Evolutionary conservation across 2,888 invertebrate species (phyloP).

Genomic region (Meiosimyza decipiens): DNA sequence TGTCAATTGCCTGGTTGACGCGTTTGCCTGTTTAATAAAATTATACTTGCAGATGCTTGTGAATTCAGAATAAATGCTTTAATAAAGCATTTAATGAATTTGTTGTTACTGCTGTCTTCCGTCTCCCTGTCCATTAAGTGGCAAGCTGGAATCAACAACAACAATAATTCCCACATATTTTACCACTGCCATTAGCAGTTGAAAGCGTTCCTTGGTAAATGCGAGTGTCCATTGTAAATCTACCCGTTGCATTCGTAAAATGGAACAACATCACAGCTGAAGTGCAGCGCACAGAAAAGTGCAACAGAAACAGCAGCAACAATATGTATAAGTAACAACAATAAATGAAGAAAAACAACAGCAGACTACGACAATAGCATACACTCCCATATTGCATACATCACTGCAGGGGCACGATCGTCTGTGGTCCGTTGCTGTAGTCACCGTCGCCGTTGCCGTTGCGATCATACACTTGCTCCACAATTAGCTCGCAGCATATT

Average conservation of each 20-base stretch:
- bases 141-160: too few species aligned
- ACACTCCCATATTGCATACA: neutral
- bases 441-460: neutral
- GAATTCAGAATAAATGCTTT: too few species aligned
- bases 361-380: neutral
- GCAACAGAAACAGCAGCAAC: neutral
- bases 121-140: too few species aligned
- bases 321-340: neutral
- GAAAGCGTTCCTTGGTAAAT: neutral
- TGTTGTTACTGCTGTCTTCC: too few species aligned
- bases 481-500: constrained; percentile 35
- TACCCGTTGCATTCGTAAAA: constrained; percentile 6
- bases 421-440: neutral
- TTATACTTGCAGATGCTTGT: too few species aligned
- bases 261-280: constrained; percentile 10
- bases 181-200: neutral
- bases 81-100: too few species aligned
- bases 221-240: too few species aligned
- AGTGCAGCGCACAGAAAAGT: constrained; percentile 31
- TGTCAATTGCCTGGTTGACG: too few species aligned
- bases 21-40: too few species aligned
- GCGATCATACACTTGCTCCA: constrained; percentile 32
- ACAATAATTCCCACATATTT: too few species aligned
- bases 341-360: neutral
- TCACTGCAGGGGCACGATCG: constrained; percentile 3